Base-by-base conservation (phyloP, 2,888 invertebrate species). In the Buathra laborator region DNA sequence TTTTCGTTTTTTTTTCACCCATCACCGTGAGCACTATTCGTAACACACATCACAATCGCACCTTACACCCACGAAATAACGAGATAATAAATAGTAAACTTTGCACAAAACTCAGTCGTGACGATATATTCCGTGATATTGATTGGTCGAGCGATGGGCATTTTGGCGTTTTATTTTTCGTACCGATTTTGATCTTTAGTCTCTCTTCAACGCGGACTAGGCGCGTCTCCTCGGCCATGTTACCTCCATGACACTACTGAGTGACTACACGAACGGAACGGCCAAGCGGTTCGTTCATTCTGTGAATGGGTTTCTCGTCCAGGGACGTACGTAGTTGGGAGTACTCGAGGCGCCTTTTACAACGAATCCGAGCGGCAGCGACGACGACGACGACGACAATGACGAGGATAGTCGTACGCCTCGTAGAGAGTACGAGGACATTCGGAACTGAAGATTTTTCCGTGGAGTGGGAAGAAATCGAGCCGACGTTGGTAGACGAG, bases 121-220 rank as follows among this genome's bases (percentile, higher is more conserved):
- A 9, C 16, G 19, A 16, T 53, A 16, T 75, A 74, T 37, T 68
- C 67, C 68, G 43, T 59, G 48, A 74, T 72, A 79, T 53, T 59
- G 29, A 48, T 80, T 59, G 7, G 56, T 37, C 37, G 62, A 66
- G 14, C 7, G 16, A 29, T 19, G 66, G 51, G 5, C 37, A 24
- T 14, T 37, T 12, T 14, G 5, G 0, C 14, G 46, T 16, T 59
- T 59, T 48, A 32, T 32, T 71, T 84, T 87, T 86, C 97, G 95
- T 96, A 98, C 98, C 98, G 94, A 98, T 98, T 96, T 98, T 98
- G 94, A 98, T 97, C 96, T 97, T 97, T 95, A 98, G 96, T 95
- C 97, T 97, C 96, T 98, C 98, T 95, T 97, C 97, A 94, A 97
- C 96, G 96, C 98, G 96, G 95, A 98, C 97, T 96, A 97, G 96